Evolutionary conservation across 2,113 vertebrate genomes (phyloP).

Genomic region (Oenanthe melanoleuca): DNA sequence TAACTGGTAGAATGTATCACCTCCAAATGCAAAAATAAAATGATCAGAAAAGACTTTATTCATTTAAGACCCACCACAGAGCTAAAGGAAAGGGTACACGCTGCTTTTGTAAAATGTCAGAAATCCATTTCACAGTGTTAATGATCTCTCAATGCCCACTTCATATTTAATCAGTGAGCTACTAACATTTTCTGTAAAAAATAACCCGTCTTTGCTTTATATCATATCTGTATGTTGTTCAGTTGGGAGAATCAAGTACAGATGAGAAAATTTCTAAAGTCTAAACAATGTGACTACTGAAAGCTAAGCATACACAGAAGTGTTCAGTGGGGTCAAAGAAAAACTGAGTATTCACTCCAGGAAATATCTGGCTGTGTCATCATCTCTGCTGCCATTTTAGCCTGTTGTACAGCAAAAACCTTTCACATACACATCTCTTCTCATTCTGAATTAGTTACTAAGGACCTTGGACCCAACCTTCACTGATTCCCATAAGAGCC

Average conservation of each 20-base stretch:
- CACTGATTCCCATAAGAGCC: background rate
- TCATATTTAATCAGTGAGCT: conserved; percentile 7
- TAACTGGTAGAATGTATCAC: background rate
- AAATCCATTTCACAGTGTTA: conserved; percentile 32
- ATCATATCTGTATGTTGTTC: background rate
- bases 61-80: conserved; percentile 26
- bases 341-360: background rate
- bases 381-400: background rate
- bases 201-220: background rate
- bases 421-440: background rate
- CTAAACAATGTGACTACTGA: background rate
- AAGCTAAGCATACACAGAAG: background rate
- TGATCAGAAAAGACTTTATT: background rate
- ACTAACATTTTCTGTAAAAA: background rate
- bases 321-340: background rate
- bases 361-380: background rate
- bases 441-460: background rate
- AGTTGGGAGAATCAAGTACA: background rate
- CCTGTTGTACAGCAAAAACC: background rate
- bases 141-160: conserved; percentile 35
- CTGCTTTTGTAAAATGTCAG: conserved; percentile 34
- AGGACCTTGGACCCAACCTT: conserved; percentile 6
- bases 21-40: conserved; percentile 17
- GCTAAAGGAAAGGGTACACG: conserved; percentile 14
- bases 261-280: background rate